Evolutionary conservation across 2,797 vertebrate genomes (phyloP).

Genomic region (Sebastes iracundus): DNA sequence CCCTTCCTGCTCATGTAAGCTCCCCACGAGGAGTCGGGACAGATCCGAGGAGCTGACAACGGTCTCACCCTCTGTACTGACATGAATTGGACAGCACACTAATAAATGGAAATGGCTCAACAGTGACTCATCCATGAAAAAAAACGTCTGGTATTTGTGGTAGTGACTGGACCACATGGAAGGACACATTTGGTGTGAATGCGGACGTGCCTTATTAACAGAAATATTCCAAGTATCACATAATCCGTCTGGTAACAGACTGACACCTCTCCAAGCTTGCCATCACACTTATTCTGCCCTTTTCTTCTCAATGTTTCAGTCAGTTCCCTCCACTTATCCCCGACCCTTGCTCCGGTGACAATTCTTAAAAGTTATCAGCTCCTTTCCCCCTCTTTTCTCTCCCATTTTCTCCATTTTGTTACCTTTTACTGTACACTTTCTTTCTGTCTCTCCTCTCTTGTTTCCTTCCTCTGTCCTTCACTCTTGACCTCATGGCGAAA

Average conservation of each 20-base stretch:
- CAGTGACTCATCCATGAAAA: constrained; percentile 10
- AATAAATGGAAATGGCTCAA: constrained; percentile 22
- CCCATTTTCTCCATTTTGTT: background rate
- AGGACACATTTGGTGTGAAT: constrained; percentile 14
- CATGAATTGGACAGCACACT: constrained; percentile 33
- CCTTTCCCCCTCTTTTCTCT: background rate
- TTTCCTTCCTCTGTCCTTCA: constrained; percentile 23
- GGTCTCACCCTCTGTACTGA: constrained; percentile 29
- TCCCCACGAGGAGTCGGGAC: constrained; percentile 36
- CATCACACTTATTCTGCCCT: background rate
- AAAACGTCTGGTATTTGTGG: constrained; percentile 13
- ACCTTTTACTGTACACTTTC: background rate
- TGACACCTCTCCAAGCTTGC: background rate
- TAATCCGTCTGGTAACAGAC: background rate
- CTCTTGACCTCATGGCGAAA: constrained; percentile 27
- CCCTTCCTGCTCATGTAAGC: constrained; percentile 46
- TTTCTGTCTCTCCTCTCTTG: background rate
- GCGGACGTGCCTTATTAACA: background rate
- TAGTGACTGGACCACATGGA: constrained; percentile 15
- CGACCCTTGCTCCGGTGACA: background rate
- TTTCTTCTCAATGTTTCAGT: background rate
- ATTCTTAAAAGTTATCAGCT: background rate
- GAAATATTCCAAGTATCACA: constrained; percentile 13
- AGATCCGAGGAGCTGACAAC: constrained; percentile 20
- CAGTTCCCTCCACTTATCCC: background rate